A percentile compares a stretch with the other conserved stretches of the same genome.
These are phyloP conservation scores for Andrena fulva DNA, from an alignment of 2,888 invertebrate genomes.

Conservation along the genomic window DNA sequence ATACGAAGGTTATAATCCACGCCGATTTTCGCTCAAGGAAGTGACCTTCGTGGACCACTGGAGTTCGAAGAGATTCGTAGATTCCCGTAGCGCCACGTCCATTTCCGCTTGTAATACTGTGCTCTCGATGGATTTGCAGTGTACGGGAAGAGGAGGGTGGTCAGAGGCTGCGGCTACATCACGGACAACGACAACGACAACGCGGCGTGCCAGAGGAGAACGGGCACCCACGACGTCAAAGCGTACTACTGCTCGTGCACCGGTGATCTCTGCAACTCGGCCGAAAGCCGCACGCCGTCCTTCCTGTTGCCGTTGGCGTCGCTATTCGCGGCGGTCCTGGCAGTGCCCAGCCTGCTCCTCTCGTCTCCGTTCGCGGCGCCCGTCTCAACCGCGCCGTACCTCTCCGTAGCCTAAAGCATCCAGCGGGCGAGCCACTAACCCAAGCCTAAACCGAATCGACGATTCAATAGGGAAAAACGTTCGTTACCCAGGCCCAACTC, in stretches of 20 bases:
- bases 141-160: conserved; percentile 90
- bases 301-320: conserved; percentile 67
- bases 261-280: conserved; percentile 91
- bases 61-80: too few species aligned
- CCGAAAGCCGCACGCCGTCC: conserved; percentile 74
- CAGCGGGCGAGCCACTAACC: conserved; percentile 32
- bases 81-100: too few species aligned
- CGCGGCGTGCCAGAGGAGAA: conserved; percentile 88
- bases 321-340: conserved; percentile 61
- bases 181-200: conserved; percentile 87
- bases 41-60: too few species aligned
- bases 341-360: conserved; percentile 64
- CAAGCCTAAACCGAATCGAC: conserved; percentile 57
- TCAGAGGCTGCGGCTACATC: conserved; percentile 93
- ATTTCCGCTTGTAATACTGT: background rate
- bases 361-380: conserved; percentile 51
- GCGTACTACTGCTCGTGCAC: conserved; percentile 93
- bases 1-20: too few species aligned
- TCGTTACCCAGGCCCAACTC: conserved; percentile 46
- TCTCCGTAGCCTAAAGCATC: conserved; percentile 64
- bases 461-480: conserved; percentile 47
- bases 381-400: conserved; percentile 43
- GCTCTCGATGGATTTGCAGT: conserved; percentile 86
- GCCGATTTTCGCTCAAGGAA: too few species aligned
- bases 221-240: conserved; percentile 91